Evolutionary conservation across 2,113 vertebrate genomes (phyloP).

Genomic region (Sarotherodon lohbergeri): DNA sequence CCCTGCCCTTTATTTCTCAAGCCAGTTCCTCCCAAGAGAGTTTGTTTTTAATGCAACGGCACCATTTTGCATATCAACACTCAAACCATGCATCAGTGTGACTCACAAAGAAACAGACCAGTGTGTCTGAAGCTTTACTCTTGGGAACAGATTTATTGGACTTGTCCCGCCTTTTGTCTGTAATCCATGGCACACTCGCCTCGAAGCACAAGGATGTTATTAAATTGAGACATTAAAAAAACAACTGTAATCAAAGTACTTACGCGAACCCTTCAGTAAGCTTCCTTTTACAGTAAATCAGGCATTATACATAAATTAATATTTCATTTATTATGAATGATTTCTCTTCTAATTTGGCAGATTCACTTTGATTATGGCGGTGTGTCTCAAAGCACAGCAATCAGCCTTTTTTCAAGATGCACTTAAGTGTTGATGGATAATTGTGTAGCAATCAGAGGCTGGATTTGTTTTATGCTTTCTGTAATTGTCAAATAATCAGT

Average conservation of each 20-base stretch:
- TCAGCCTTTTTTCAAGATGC: background rate
- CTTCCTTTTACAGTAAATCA: background rate
- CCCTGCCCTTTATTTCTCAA: background rate
- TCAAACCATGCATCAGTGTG: background rate
- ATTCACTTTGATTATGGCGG: background rate
- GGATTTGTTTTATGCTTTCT: background rate
- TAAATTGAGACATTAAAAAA: background rate
- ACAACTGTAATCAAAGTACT: conserved; percentile 18
- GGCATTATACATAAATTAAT: background rate
- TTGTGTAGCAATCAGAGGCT: background rate
- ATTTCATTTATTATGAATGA: background rate
- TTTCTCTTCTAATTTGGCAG: background rate
- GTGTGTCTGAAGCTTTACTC: conserved; percentile 28
- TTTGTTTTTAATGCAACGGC: background rate
- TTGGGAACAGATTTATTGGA: conserved; percentile 38
- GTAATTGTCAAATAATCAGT: background rate
- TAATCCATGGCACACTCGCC: conserved; percentile 34
- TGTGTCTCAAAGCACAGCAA: background rate
- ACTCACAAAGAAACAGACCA: background rate
- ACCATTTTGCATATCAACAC: background rate
- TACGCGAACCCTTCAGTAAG: background rate
- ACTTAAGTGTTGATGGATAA: background rate
- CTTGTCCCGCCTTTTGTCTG: conserved; percentile 22
- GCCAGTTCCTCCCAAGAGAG: background rate
- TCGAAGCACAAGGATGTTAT: conserved; percentile 21